Evolutionary conservation across 2,888 invertebrate genomes (phyloP), one percentile per base, ranked within the genome.

Genomic region (Pseudococcus viburni): DNA sequence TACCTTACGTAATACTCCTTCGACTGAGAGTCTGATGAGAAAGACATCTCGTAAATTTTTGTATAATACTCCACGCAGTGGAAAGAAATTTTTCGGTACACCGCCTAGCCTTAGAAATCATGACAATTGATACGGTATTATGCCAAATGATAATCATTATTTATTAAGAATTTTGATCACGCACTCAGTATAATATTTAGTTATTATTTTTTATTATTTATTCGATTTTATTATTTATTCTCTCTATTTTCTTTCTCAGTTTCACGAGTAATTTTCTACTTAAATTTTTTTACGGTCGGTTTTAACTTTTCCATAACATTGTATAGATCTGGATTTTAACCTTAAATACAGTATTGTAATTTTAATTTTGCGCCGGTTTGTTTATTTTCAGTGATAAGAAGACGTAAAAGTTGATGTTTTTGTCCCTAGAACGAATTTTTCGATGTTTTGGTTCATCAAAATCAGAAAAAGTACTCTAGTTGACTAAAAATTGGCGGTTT

Each of bases 41-140:
- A 88, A 88, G 33, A 84, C 88, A n/a, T 46, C 88, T 22, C 48
- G 83, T 19, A 88, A 88, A 84, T 48, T 87, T 33, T 22, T 33
- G 26, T 33, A 33, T 3, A 33, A 33, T 33, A 88, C 84, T 33
- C 84, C 88, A 9, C 33, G 88, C 15, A 83, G 88, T 51, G 42
- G 80, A 48, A 87, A 19, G 17, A 42, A 48, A 51, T 87, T 80
- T 33, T 87, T 83, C 33, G 17, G 77, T 26, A 87, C 87, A 12
- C 80, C 87, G 2, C 87, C 87, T 12, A 59, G 68, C 68, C 12
- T 15, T 73, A 73, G 22, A 33, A 73, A 26, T 12, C 9, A 26
- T 73, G 68, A 73, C 22, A 73, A 73, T 73, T 26, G 12, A 73
- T 33, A 26, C 4, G 12, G 68, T 73, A 73, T 73, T 73, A 73